phyloP scores from a whole-genome alignment of 2,797 vertebrate genomes.

The Rhinoraja longicauda region DNA sequence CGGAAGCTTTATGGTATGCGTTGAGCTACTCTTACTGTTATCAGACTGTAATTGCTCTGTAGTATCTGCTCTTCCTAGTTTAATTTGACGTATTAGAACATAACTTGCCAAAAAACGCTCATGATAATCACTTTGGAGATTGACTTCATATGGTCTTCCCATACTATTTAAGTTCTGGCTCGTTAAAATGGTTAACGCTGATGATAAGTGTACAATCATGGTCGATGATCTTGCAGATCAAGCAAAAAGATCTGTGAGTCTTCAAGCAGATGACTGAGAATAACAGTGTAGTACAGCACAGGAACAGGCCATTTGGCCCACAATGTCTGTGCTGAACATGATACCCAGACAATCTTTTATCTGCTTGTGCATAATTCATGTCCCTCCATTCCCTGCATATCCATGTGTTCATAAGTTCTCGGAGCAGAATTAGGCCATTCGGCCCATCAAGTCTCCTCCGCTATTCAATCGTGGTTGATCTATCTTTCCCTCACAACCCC shows the following conservation, averaged over 20 bases:
- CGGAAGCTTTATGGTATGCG: neutral
- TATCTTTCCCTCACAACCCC: too few relatives aligned
- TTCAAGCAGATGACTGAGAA: neutral
- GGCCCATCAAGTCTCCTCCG: too few relatives aligned
- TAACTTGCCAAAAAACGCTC: neutral
- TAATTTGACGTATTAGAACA: neutral
- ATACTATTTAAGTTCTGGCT: neutral
- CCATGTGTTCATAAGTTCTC: too few relatives aligned
- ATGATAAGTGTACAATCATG: neutral
- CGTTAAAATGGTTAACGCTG: neutral
- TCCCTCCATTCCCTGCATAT: too few relatives aligned
- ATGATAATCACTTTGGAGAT: neutral
- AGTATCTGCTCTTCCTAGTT: neutral
- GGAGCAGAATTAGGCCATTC: too few relatives aligned
- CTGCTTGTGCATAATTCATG: too few relatives aligned
- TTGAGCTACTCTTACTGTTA: neutral
- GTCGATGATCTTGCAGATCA: neutral
- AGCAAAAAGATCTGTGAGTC: neutral
- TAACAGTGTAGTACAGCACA: neutral
- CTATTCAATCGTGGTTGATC: too few relatives aligned
- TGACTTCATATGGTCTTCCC: neutral
- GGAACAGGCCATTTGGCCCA: neutral
- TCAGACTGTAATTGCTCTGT: neutral
- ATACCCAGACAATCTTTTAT: too few relatives aligned
- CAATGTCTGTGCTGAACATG: too few relatives aligned